Conservation (phyloP, 2,888 invertebrate species). For the Taphrorychus bicolor region DNA sequence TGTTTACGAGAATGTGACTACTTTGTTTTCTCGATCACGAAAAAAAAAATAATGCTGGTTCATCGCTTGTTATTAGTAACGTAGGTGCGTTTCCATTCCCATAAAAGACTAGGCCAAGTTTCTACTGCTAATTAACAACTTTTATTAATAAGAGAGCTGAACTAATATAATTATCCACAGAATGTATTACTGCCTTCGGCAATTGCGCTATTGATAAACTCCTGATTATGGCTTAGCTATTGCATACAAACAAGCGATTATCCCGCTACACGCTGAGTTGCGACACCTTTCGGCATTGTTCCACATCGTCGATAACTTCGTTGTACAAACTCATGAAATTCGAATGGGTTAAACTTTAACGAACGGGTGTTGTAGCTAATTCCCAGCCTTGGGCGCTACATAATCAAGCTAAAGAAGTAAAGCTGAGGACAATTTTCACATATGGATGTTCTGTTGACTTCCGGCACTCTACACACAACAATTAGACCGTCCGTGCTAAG, state of each 20-base stretch:
- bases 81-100: neutral
- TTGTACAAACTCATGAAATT: slow-evolving; percentile 13
- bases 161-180: no score
- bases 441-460: neutral
- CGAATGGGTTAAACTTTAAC: neutral
- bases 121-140: neutral
- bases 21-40: no score
- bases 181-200: neutral
- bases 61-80: neutral
- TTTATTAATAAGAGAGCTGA: neutral
- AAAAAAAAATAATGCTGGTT: neutral
- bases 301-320: slow-evolving; percentile 11
- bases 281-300: slow-evolving; percentile 13
- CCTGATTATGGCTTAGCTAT: slow-evolving; percentile 14
- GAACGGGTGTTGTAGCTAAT: neutral
- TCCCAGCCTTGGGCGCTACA: neutral
- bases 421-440: no score
- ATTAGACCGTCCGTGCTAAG: neutral
- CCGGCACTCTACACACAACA: neutral
- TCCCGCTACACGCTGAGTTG: slow-evolving; percentile 12
- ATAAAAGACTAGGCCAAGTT: neutral
- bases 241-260: slow-evolving; percentile 24
- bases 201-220: neutral
- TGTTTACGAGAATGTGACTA: neutral
- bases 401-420: neutral